phyloP scores from a whole-genome alignment of 2,888 invertebrate genomes.

The Drosophila crucigera region DNA sequence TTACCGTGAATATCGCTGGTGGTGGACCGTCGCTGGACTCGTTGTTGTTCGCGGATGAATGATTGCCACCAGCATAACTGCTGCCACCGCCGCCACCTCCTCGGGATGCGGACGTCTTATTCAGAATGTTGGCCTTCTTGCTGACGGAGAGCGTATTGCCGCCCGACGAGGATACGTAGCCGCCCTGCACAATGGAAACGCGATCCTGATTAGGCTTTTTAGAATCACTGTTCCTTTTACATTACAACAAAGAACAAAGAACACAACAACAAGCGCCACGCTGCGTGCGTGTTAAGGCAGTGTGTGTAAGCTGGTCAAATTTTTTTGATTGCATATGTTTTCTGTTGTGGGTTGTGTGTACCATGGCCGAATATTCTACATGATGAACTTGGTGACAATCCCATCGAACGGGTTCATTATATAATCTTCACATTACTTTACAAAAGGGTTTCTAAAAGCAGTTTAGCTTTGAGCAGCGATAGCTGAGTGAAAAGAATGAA shows the following conservation, averaged over 20 bases:
- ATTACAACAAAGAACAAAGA: slow-evolving; percentile 76
- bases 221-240: slow-evolving; percentile 82
- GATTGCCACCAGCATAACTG: slow-evolving; percentile 56
- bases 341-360: neutral
- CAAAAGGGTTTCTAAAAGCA: neutral
- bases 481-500: neutral
- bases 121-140: slow-evolving; percentile 93
- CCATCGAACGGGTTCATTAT: neutral
- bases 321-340: slow-evolving; percentile 1
- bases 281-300: slow-evolving; percentile 82
- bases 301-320: slow-evolving; percentile 47
- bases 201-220: slow-evolving; percentile 87
- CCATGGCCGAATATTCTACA: neutral
- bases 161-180: slow-evolving; percentile 87
- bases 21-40: slow-evolving; percentile 65
- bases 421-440: neutral
- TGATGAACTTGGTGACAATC: neutral
- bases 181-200: slow-evolving; percentile 89
- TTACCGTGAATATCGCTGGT: slow-evolving; percentile 84
- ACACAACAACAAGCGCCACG: slow-evolving; percentile 84
- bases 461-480: neutral
- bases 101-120: slow-evolving; percentile 87
- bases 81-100: slow-evolving; percentile 75
- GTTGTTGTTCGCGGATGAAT: slow-evolving; percentile 77
- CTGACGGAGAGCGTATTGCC: slow-evolving; percentile 89